Base-by-base conservation (phyloP, 2,888 invertebrate genomes). In the Brachypterus glaber region DNA sequence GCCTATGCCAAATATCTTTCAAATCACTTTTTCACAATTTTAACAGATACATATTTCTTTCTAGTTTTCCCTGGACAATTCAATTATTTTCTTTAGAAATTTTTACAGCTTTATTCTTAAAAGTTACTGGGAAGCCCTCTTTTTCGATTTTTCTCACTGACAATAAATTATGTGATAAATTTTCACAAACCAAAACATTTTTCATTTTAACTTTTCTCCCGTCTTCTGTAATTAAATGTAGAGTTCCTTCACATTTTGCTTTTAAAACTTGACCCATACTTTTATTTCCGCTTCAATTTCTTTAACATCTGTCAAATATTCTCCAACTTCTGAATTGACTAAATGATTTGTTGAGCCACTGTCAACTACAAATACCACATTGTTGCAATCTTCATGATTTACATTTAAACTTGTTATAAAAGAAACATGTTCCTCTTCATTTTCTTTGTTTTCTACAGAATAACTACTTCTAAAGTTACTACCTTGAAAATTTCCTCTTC, bases 111-210 rank as follows among this genome's bases (percentile, higher is more conserved):
- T 32, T 33, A 8, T 39, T n/a, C 12, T 30, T 8, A 29, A 42
- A 42, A 5, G 9, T 7, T 2, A 39, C 34, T 35, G 21, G 9
- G 24, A 37, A 24, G 21, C 39, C 41, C 16, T 2, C 21, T 39
- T 41, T 36, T 42, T 40, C 42, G 16, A 39, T 17, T 31, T 40
- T 45, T 24, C 30, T 39, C 7, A 45, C 37, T 8, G 44, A 45
- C 16, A 42, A 33, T 26, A 42, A 17, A 39, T 42, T 42, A 24
- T 37, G 24, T 26, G 8, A 13, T n/a, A 42, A 14, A n/a, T 42
- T 25, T 26, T 45, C 30, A 35, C 44, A 42, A n/a, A 39, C 26
- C 39, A 35, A 45, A 12, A 40, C 44, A 30, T 37, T 34, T 21
- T 38, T 32, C 1, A 41, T 41, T 12, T 8, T 30, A n/a, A 44